A percentile compares a stretch with the other conserved stretches of the same genome.
Evolutionary conservation across 1,140 invertebrate genomes (phyloP).

Genomic region (Trichomalopsis sarcophagae): DNA sequence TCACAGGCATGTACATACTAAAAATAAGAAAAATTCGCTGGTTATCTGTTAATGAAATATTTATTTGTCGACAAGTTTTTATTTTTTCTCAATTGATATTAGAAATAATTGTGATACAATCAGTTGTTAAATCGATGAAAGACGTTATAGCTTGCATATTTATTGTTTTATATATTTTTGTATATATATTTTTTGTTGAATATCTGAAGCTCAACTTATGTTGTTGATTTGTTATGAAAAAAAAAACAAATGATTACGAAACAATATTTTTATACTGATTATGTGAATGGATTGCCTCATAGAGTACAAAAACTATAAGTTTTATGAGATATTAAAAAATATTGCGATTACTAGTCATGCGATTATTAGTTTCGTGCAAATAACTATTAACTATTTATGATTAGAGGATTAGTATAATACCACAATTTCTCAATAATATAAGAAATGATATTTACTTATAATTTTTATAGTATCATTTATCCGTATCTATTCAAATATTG

Average conservation of each 20-base stretch:
- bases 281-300: neutral
- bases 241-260: neutral
- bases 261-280: neutral
- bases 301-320: conserved; percentile 8
- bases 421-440: too few species aligned
- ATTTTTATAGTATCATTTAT: neutral
- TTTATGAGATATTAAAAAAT: neutral
- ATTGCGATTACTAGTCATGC: neutral
- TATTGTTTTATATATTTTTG: neutral
- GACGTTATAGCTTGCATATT: neutral
- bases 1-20: neutral
- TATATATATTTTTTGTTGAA: conserved; percentile 6
- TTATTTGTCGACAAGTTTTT: neutral
- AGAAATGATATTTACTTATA: neutral
- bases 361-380: neutral
- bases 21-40: neutral
- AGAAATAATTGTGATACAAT: neutral
- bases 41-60: neutral
- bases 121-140: neutral
- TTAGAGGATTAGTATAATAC: neutral
- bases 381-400: neutral
- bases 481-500: neutral
- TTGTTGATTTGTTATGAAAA: neutral
- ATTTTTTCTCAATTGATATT: neutral
- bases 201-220: neutral